Conservation (phyloP, 2,888 invertebrate genomes). For the Drosophila helvetica region DNA sequence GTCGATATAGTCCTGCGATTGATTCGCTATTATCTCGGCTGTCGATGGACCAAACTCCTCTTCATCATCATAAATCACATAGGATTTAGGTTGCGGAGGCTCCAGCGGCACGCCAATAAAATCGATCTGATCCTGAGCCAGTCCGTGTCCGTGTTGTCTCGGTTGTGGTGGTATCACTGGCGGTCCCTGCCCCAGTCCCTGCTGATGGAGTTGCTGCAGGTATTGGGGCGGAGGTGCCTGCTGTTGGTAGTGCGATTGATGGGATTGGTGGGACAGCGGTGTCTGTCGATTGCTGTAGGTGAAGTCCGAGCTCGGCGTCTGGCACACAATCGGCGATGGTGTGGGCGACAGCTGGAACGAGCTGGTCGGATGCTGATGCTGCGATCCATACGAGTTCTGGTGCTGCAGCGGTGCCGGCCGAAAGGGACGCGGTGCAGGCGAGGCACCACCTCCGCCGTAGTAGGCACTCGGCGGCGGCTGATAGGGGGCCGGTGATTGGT, state of each 20-base stretch:
- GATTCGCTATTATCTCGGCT: conserved; percentile 95
- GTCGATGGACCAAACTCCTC: conserved; percentile 93
- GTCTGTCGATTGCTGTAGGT: conserved; percentile 86
- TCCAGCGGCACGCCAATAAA: conserved; percentile 90
- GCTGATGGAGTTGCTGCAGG: conserved; percentile 65
- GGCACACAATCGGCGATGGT: conserved; percentile 86
- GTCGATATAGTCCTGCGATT: conserved; percentile 97
- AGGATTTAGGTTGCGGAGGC: conserved; percentile 88
- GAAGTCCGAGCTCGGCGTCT: conserved; percentile 86
- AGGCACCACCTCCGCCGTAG: conserved; percentile 44
- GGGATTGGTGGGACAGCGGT: conserved; percentile 79
- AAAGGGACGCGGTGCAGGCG: conserved; percentile 84
- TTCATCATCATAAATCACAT: conserved; percentile 87
- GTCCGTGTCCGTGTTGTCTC: conserved; percentile 74
- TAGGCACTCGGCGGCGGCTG: conserved; percentile 51
- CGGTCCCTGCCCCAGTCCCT: conserved; percentile 55
- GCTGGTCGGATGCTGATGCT: conserved; percentile 67
- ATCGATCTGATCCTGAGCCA: conserved; percentile 80
- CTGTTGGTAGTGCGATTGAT: conserved; percentile 68
- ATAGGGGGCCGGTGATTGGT: conserved; percentile 83
- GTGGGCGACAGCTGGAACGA: conserved; percentile 85
- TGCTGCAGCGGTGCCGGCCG: conserved; percentile 82
- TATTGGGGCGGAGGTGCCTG: conserved; percentile 81
- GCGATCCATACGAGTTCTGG: conserved; percentile 80
- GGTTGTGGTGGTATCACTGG: conserved; percentile 81